These are phyloP conservation scores for Bothrops jararaca DNA, from an alignment of 2,113 vertebrate genomes.

Conservation along the genomic window DNA sequence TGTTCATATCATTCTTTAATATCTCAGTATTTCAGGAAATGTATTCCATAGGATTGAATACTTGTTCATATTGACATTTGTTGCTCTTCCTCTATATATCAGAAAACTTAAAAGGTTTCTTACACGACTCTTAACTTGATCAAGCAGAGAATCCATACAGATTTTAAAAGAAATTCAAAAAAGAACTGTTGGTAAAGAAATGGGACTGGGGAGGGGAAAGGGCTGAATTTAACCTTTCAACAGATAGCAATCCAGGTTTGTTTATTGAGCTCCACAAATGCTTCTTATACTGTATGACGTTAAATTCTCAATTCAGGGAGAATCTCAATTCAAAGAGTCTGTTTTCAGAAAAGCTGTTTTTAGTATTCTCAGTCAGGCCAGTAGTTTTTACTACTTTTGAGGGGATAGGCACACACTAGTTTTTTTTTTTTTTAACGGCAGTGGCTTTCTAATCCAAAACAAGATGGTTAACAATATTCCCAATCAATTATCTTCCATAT, in stretches of 20 bases:
- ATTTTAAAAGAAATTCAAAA: not conserved
- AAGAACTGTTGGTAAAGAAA: not conserved
- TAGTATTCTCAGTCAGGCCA: not conserved
- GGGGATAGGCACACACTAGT: not conserved
- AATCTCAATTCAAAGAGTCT: not conserved
- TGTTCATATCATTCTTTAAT: not conserved
- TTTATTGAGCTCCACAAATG: not conserved
- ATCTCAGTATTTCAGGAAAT: not conserved
- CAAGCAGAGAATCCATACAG: not conserved
- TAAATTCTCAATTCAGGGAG: not conserved
- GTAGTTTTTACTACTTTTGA: not conserved
- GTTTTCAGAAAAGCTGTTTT: not conserved
- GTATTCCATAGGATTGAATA: not conserved
- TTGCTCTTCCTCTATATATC: not conserved
- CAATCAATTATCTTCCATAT: not conserved
- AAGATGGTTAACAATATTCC: not conserved
- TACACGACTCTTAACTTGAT: not conserved
- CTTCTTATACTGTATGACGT: not conserved
- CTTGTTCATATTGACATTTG: not conserved
- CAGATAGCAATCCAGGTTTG: not conserved
- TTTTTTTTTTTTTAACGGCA: not conserved
- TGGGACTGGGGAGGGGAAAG: not conserved
- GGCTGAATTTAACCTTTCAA: not conserved
- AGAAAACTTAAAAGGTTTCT: not conserved
- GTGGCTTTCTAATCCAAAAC: not conserved